Base-by-base conservation (phyloP, 1,140 invertebrate species). In the Drosophila biarmipes region DNA sequence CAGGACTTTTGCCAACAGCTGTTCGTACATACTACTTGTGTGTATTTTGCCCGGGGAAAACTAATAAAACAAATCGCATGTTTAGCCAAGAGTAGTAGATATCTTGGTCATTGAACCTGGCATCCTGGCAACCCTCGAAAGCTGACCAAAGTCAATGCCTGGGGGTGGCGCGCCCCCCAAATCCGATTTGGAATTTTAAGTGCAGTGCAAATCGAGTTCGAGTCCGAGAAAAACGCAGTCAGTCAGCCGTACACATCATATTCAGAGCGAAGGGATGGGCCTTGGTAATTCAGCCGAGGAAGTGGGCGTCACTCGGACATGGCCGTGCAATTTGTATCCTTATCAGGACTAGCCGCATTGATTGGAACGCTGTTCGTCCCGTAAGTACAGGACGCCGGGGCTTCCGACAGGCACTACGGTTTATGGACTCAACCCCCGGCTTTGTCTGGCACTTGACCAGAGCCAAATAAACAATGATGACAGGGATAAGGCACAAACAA, bases 31-130 rank as follows among this genome's bases (percentile, higher is more conserved):
- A 46, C 24, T 85, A 71, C 64, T 86, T 78, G 62, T 69, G 62
- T 55, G 55, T 63, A 40, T 57, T 58, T 35, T 49, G 40, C 45
- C 31, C 27, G 14, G 24, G 42, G 58, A 78, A 86, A 81, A 85
- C 82, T 87, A 87, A 85, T 85, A 85, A 87, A 85, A 85, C 82
- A 85, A 87, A 85, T 87, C 82, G 78, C 81, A 85, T 87, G 82
- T 87, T 80, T 80, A 67, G 77, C 80, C 80, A 82, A 80, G 62
- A 73, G 54, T 54, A 54, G 58, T 78, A 54, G 71, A 82, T 84
- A 69, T 72, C 62, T 73, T 73, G 81, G 82, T 87, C 81, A 87
- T 78, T 87, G 81, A 85, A 85, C 81, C 64, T 38, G 45, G 21
- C 53, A 31, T 51, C 34, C 55, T 63, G 66, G 57, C 67, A 56